Conservation (phyloP, 2,797 vertebrate genomes). For the Dipus sagitta region DNA sequence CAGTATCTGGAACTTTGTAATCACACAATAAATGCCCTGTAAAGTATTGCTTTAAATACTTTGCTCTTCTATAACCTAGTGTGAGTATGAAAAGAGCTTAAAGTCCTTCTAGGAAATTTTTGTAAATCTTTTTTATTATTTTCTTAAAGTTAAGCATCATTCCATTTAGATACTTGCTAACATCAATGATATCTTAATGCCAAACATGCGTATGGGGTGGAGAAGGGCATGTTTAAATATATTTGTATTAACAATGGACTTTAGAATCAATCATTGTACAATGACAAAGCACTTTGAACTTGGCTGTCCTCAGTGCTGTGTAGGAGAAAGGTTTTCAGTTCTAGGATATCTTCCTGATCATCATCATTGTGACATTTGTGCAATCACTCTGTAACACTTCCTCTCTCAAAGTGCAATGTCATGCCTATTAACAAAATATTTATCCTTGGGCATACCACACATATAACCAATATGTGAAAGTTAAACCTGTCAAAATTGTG, state of each 20-base stretch:
- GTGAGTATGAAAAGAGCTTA: neutral
- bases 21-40: neutral
- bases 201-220: neutral
- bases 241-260: conserved; percentile 52
- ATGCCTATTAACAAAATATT: neutral
- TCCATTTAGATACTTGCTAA: neutral
- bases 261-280: neutral
- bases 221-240: neutral
- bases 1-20: neutral
- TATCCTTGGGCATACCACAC: conserved; percentile 19
- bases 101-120: neutral
- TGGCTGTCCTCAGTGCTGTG: neutral
- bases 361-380: neutral
- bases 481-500: conserved; percentile 63
- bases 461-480: conserved; percentile 70
- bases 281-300: neutral
- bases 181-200: neutral
- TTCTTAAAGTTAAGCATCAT: neutral
- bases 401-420: neutral
- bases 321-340: neutral
- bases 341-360: neutral
- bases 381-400: neutral
- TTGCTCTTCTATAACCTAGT: neutral
- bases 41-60: conserved; percentile 15
- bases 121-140: neutral